Percentiles rank a stretch among this genome's conserved stretches.
Conservation (phyloP, 2,113 vertebrate genomes). For the Lanius collurio region DNA sequence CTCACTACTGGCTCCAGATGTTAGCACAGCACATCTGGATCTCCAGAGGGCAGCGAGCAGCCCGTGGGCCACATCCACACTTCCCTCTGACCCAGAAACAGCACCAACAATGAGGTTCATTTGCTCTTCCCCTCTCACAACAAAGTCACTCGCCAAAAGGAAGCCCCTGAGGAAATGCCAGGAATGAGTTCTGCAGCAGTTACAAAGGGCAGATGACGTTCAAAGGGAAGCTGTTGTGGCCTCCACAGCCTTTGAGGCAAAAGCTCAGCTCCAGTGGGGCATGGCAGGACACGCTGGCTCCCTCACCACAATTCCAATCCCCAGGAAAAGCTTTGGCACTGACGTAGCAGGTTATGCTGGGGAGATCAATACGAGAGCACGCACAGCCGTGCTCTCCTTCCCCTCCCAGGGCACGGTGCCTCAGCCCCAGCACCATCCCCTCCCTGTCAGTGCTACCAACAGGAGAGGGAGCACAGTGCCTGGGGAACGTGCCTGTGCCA, state of each 20-base stretch:
- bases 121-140: background rate
- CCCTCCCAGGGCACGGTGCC: background rate
- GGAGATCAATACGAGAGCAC: background rate
- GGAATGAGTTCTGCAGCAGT: background rate
- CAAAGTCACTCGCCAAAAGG: background rate
- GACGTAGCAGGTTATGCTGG: background rate
- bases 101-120: background rate
- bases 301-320: background rate
- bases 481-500: background rate
- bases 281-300: fast-evolving
- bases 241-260: background rate
- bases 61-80: fast-evolving
- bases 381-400: background rate
- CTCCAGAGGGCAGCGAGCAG: background rate
- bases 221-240: background rate
- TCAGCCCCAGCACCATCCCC: background rate
- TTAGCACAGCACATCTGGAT: background rate
- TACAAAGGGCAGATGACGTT: fast-evolving
- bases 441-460: background rate
- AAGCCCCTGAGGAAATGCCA: background rate
- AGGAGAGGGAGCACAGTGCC: background rate
- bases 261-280: background rate
- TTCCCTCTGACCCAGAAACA: background rate
- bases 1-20: background rate
- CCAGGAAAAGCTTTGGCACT: background rate